Base-by-base conservation (phyloP, 1,140 invertebrate genomes). In the Scaptodrosophila lebanonensis region DNA sequence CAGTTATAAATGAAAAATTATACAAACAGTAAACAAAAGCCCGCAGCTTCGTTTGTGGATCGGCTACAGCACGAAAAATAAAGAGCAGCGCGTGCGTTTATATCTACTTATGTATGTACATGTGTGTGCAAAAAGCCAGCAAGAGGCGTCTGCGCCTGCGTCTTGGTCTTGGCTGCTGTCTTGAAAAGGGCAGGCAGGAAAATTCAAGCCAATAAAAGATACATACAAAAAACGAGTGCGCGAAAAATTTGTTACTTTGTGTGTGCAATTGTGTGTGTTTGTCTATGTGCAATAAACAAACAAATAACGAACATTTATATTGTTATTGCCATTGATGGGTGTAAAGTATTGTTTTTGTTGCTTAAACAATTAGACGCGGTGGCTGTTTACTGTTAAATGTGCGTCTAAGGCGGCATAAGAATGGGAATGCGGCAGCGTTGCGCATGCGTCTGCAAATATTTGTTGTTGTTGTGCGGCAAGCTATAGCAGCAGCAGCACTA, bases 201-300 rank as follows among this genome's bases (percentile, higher is more conserved):
- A 77, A 79, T 60, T 69, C 48, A 59, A 79, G 75, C 59, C 68
- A 79, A 77, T 77, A 82, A 73, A 77, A 77, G 73, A 79, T 79
- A 79, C 73, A 79, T 82, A 79, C 75, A 73, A 68, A 77, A 77
- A 65, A 52, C 63, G 64, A 68, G 49, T 73, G 60, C 70, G 73
- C 68, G 69, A 82, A 76, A 67, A 68, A 25, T 25, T n/a, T n/a
- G n/a, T n/a, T n/a, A n/a, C n/a, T n/a, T 65, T 63, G 54, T 48
- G 33, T 65, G 36, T 56, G 45, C 57, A 4, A 4, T 3, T 25
- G 22, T 25, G 33, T 13, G 36, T 40, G 67, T 40, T 44, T 42
- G 39, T 20, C 16, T 42, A 32, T 51, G 29, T 43, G 30, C 40
- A 67, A 51, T 60, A 72, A 71, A 66, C 68, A 72, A 71, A 72